Evolutionary conservation across 2,113 vertebrate genomes (phyloP), one percentile per base, ranked within the genome.

Genomic region (Odontesthes bonariensis): DNA sequence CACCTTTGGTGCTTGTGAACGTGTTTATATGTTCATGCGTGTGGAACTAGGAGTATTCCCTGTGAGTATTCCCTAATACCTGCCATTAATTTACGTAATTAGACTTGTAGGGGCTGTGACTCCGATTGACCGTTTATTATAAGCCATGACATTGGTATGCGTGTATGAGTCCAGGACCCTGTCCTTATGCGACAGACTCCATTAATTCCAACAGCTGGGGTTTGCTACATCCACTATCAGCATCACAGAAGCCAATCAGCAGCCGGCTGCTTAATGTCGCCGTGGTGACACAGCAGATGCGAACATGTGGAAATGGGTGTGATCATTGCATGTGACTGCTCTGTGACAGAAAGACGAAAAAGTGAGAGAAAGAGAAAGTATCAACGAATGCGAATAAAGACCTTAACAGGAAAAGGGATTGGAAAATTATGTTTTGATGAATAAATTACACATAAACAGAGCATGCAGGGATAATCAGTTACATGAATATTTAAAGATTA

Each of bases 31-130:
- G 70, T 75, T 66, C 73, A 46, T 53, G 54, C 57, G 51, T 27
- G 77, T 57, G 47, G 61, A 52, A 38, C 58, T 10, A 38, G 2
- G 35, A 10, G 35, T 38, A 38, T 38, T 7, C 10, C 10, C 35
- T 23, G 57, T 33, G 27, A 40, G 63, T 62, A 76, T 82, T 88
- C 74, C 79, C 69, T 84, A 79, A 87, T 66, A 71, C 20, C 78
- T 57, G 58, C 52, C 62, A 81, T 85, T 81, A 84, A 60, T 85
- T 84, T 80, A 63, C 70, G 75, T 91, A 88, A 91, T 91, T 88
- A 90, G 76, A 80, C 90, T 87, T 89, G 85, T 87, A 73, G 81
- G 81, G 84, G 64, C 77, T 65, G 58, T 57, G 87, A 88, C 90
- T 86, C 79, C 72, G 71, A 76, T 86, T 90, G 90, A 88, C 86